Conservation (phyloP, 1,140 invertebrate species). For the Calycopis cecrops region DNA sequence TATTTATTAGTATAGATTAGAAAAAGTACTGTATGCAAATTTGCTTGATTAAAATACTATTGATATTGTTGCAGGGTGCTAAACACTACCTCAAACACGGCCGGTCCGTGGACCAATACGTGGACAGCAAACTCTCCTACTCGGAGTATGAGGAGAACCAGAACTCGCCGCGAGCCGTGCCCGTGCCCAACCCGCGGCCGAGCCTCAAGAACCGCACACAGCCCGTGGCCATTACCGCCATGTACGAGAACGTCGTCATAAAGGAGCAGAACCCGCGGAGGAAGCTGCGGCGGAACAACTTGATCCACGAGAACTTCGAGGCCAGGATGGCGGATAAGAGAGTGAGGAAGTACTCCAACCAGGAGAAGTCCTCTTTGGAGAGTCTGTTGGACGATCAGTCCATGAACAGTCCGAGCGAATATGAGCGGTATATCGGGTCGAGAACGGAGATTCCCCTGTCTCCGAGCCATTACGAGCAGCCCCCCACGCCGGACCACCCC, state of each 20-base stretch:
- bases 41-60: conserved; percentile 1
- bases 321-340: conserved; percentile 59
- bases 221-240: conserved; percentile 82
- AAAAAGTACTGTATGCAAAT: too few species aligned
- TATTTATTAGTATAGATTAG: too few species aligned
- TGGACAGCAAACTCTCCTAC: conserved; percentile 75
- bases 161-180: conserved; percentile 60
- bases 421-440: conserved; percentile 55
- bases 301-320: conserved; percentile 78
- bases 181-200: conserved; percentile 60
- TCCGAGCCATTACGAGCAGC: conserved; percentile 92
- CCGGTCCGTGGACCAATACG: conserved; percentile 85
- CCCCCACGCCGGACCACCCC: conserved; percentile 94
- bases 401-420: conserved; percentile 64
- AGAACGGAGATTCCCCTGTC: conserved; percentile 79
- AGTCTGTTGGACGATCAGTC: conserved; percentile 77
- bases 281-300: conserved; percentile 81
- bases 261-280: conserved; percentile 83
- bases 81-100: conserved; percentile 79
- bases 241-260: conserved; percentile 83
- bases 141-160: conserved; percentile 75
- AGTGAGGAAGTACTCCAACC: conserved; percentile 61
- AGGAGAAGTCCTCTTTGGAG: conserved; percentile 79
- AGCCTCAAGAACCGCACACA: conserved; percentile 73
- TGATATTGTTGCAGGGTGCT: conserved; percentile 63